Evolutionary conservation across 2,888 invertebrate genomes (phyloP).

Genomic region (Lasioglossum leucozonium): DNA sequence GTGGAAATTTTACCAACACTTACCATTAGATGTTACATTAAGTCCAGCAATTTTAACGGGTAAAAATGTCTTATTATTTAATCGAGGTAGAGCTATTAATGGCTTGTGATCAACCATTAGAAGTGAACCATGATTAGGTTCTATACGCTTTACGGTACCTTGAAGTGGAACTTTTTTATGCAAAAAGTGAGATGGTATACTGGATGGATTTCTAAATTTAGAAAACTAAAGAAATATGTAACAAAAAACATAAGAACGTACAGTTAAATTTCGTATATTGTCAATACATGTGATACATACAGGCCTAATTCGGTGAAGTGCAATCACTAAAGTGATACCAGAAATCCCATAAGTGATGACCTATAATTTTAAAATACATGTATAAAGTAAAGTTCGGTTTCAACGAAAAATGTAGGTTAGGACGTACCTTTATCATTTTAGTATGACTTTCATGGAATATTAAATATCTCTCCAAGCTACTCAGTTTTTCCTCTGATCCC

Average conservation of each 20-base stretch:
- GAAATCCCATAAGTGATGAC: slow-evolving; percentile 87
- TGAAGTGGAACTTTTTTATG: slow-evolving; percentile 85
- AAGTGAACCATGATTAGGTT: slow-evolving; percentile 85
- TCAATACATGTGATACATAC: slow-evolving; percentile 85
- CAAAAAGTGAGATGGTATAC: slow-evolving; percentile 87
- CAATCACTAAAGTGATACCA: slow-evolving; percentile 86
- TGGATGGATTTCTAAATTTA: slow-evolving; percentile 87
- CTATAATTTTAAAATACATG: slow-evolving; percentile 84
- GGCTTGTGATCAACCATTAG: slow-evolving; percentile 87
- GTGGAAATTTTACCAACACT: slow-evolving; percentile 19
- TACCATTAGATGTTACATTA: slow-evolving; percentile 85
- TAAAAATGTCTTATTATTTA: slow-evolving; percentile 85
- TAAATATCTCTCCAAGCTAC: slow-evolving; percentile 70
- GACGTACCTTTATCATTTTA: slow-evolving; percentile 70
- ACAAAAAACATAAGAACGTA: slow-evolving; percentile 28
- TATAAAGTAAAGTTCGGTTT: neutral
- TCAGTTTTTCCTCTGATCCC: slow-evolving; percentile 45
- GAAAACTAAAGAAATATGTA: slow-evolving; percentile 85
- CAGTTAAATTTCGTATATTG: slow-evolving; percentile 16
- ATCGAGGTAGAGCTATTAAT: slow-evolving; percentile 86
- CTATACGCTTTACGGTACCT: slow-evolving; percentile 86
- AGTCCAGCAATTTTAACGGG: slow-evolving; percentile 86
- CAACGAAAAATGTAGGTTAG: slow-evolving; percentile 39
- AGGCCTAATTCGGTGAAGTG: slow-evolving; percentile 87
- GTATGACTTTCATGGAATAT: slow-evolving; percentile 75